Percentiles rank a stretch among this genome's conserved stretches.
Evolutionary conservation across 53 echinoderm and acorn worm genomes (phyloP).

Genomic region (Mesocentrotus franciscanus): DNA sequence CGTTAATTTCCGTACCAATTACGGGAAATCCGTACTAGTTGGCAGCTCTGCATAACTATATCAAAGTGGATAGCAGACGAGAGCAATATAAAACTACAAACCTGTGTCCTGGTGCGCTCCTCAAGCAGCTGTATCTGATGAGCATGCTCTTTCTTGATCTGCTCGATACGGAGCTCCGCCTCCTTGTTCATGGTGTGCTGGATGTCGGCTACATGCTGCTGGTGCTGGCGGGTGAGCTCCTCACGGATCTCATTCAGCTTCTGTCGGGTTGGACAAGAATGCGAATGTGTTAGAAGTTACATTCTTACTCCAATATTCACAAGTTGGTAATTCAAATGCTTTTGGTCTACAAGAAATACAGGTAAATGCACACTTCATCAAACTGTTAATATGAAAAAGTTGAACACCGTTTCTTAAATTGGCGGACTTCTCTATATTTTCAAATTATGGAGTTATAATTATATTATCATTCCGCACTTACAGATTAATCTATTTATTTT

Average conservation of each 20-base stretch:
- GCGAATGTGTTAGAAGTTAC: not conserved
- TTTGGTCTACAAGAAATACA: too few relatives aligned
- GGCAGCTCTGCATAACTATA: too few relatives aligned
- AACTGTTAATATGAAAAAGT: too few relatives aligned
- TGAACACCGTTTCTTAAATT: too few relatives aligned
- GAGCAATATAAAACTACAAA: not conserved
- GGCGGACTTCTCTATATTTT: too few relatives aligned
- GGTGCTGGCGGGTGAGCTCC: slow-evolving; percentile 89
- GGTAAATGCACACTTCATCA: too few relatives aligned
- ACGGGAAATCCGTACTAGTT: too few relatives aligned
- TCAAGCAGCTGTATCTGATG: slow-evolving; percentile 60
- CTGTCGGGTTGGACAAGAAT: slow-evolving; percentile 56
- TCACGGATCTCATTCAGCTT: slow-evolving; percentile 90
- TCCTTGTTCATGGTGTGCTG: slow-evolving; percentile 91
- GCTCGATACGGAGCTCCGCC: slow-evolving; percentile 83
- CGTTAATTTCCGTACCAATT: too few relatives aligned
- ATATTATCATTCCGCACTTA: too few relatives aligned
- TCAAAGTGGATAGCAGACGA: not conserved
- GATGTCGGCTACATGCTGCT: slow-evolving; percentile 95
- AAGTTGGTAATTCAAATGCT: not conserved
- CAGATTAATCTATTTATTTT: too few relatives aligned
- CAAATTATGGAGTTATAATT: too few relatives aligned
- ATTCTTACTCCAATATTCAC: not conserved
- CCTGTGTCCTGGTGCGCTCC: slow-evolving; percentile 73
- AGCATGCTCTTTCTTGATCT: slow-evolving; percentile 80